Conservation (phyloP, 2,888 invertebrate genomes). For the Sphaerophoria taeniata region DNA sequence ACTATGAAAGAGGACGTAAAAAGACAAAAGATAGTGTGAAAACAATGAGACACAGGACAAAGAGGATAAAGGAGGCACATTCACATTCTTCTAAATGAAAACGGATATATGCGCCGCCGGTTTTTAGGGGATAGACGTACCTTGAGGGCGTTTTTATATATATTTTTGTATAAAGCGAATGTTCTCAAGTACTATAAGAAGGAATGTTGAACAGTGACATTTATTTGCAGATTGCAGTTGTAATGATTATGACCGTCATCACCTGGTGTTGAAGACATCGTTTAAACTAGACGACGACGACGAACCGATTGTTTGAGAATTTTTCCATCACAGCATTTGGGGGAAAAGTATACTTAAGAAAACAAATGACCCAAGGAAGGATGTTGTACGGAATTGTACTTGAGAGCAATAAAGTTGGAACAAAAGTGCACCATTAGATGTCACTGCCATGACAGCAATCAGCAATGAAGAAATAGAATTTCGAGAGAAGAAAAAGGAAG, state of each 20-base stretch:
- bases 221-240: conserved; percentile 68
- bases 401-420: conserved; percentile 12
- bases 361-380: conserved; percentile 27
- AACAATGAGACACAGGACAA: conserved; percentile 25
- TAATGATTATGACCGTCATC: conserved; percentile 69
- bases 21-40: conserved; percentile 19
- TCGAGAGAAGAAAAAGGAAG: not conserved
- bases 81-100: not conserved
- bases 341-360: conserved; percentile 20
- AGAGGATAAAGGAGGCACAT: conserved; percentile 26
- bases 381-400: conserved; percentile 18
- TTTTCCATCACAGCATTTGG: not conserved
- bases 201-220: conserved; percentile 50
- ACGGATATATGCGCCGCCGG: too few relatives aligned
- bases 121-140: not conserved
- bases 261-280: conserved; percentile 50
- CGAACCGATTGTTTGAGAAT: too few relatives aligned
- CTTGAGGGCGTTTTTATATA: conserved; percentile 6
- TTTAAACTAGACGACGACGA: conserved; percentile 7
- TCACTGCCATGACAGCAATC: not conserved
- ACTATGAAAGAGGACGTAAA: conserved; percentile 19
- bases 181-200: conserved; percentile 31
- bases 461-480: conserved; percentile 5
- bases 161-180: conserved; percentile 16
- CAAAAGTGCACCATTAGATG: conserved; percentile 36